Evolutionary conservation across 2,888 invertebrate genomes (phyloP).

Genomic region (Rambutsinella grinnellia): DNA sequence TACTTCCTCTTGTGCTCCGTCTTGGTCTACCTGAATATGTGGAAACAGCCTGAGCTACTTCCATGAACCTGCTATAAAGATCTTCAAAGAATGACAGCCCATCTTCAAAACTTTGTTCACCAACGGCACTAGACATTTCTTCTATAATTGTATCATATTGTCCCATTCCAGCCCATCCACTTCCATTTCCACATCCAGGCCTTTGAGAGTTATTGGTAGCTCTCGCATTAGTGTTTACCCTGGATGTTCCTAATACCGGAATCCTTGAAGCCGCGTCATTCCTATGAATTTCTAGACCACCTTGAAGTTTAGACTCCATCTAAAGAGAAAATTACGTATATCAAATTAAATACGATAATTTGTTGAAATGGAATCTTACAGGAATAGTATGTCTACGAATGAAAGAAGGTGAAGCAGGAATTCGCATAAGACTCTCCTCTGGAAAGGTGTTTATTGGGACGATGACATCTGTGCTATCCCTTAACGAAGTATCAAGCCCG

Average conservation of each 20-base stretch:
- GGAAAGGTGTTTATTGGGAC: slow-evolving; percentile 14
- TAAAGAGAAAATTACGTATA: not conserved
- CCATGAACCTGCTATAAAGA: not conserved
- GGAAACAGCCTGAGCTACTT: not conserved
- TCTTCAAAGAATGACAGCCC: not conserved
- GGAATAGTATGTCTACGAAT: slow-evolving; percentile 3
- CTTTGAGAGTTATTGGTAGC: too few species aligned
- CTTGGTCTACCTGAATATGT: not conserved
- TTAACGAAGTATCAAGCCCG: too few species aligned
- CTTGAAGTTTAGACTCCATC: not conserved
- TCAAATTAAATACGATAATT: not conserved
- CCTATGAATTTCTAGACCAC: slow-evolving; percentile 1
- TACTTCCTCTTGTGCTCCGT: not conserved
- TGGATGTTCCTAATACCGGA: not conserved
- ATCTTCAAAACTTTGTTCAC: not conserved
- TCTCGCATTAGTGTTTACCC: not conserved
- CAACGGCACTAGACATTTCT: not conserved
- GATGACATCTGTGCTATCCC: slow-evolving; percentile 7
- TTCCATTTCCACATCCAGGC: too few species aligned
- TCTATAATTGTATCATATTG: not conserved
- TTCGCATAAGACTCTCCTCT: not conserved
- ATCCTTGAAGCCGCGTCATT: not conserved
- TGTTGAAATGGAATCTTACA: slow-evolving; percentile 1
- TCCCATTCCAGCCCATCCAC: not conserved
- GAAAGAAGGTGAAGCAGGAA: not conserved